Percentiles rank a stretch among this genome's conserved stretches.
Conservation (phyloP, 2,888 invertebrate genomes). For the Drosophila aldrichi region DNA sequence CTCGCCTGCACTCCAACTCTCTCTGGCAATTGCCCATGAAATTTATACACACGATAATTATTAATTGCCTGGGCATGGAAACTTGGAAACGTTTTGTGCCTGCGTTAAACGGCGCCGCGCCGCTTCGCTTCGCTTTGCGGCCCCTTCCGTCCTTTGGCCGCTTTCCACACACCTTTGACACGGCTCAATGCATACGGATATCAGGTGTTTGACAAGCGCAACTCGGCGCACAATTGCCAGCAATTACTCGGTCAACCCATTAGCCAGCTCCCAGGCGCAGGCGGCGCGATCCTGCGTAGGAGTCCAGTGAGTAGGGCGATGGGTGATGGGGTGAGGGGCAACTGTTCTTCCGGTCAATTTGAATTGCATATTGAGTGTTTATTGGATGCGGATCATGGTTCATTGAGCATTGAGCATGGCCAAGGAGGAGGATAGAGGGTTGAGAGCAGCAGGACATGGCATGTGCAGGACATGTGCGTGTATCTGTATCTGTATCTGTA, state of each 20-base stretch:
- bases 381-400: constrained; percentile 74
- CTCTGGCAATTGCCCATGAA: constrained; percentile 82
- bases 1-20: not conserved
- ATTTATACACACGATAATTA: constrained; percentile 77
- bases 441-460: constrained; percentile 3
- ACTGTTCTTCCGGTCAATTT: constrained; percentile 77
- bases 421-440: not conserved
- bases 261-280: constrained; percentile 2
- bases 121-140: constrained; percentile 6
- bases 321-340: not conserved
- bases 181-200: constrained; percentile 78
- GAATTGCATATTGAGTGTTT: constrained; percentile 74
- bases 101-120: constrained; percentile 39
- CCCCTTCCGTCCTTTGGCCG: constrained; percentile 17
- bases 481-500: not conserved
- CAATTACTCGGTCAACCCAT: constrained; percentile 54
- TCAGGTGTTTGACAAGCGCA: constrained; percentile 81
- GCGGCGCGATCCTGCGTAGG: constrained; percentile 3
- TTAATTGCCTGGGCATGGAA: constrained; percentile 67
- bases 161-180: constrained; percentile 82
- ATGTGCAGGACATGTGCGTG: constrained; percentile 34
- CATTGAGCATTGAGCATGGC: constrained; percentile 64
- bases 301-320: constrained; percentile 17
- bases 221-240: constrained; percentile 34
- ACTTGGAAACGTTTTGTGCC: constrained; percentile 12